Percentiles rank a stretch among this genome's conserved stretches.
These are phyloP conservation scores for Sphaerophoria rueppellii DNA, from an alignment of 2,888 invertebrate species.

Conservation along the genomic window DNA sequence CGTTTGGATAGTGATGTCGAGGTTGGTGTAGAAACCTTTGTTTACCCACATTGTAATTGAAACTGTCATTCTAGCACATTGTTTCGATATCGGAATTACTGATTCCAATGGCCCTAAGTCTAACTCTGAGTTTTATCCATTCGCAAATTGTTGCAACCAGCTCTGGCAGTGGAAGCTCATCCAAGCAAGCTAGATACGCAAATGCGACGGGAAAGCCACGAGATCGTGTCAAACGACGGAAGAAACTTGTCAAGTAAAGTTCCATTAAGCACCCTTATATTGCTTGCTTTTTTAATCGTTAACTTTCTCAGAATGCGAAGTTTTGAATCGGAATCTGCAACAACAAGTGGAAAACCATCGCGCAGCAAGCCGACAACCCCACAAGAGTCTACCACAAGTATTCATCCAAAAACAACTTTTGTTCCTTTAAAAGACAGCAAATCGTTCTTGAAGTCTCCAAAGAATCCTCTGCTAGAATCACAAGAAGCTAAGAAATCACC, in stretches of 20 bases:
- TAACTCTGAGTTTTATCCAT: constrained; percentile 89
- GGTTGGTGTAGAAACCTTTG: constrained; percentile 43
- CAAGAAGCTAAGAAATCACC: constrained; percentile 51
- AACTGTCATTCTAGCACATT: constrained; percentile 81
- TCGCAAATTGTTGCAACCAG: constrained; percentile 90
- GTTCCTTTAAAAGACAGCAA: constrained; percentile 41
- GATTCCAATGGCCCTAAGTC: constrained; percentile 88
- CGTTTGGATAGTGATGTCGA: constrained; percentile 74
- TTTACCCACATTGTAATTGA: constrained; percentile 13
- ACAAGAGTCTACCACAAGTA: constrained; percentile 45
- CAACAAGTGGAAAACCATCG: background rate
- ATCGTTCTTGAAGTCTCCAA: constrained; percentile 24
- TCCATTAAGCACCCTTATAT: background rate
- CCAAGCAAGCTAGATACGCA: constrained; percentile 79
- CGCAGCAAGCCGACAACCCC: constrained; percentile 61
- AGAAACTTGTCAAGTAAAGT: constrained; percentile 80
- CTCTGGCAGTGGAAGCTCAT: constrained; percentile 79
- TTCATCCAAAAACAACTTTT: constrained; percentile 51
- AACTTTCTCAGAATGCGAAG: constrained; percentile 76
- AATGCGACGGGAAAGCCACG: constrained; percentile 76
- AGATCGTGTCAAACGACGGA: constrained; percentile 78
- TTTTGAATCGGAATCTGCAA: constrained; percentile 74
- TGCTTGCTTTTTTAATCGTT: background rate
- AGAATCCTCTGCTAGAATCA: constrained; percentile 24
- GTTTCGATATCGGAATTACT: constrained; percentile 87